Conservation (phyloP, 2,888 invertebrate species). For the Orthosia incerta region DNA sequence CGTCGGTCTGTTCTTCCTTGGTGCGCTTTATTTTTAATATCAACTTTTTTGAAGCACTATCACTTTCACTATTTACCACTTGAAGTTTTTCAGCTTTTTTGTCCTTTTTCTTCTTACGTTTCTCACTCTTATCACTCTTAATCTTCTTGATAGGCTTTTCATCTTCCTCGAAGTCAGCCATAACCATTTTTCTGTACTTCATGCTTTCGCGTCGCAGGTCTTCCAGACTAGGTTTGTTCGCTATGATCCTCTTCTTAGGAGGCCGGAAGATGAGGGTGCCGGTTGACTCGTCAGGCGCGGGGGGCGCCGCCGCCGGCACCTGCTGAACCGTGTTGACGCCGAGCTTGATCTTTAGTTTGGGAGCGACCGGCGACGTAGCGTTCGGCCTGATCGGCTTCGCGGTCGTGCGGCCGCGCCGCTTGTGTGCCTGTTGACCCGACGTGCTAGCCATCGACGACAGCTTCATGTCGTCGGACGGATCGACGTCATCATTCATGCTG, state of each 20-base stretch:
- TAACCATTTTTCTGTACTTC: slow-evolving; percentile 96
- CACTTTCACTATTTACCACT: slow-evolving; percentile 87
- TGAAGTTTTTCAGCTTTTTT: slow-evolving; percentile 90
- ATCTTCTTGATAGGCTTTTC: slow-evolving; percentile 90
- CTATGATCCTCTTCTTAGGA: slow-evolving; percentile 94
- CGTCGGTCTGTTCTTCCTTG: slow-evolving; percentile 72
- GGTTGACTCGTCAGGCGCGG: slow-evolving; percentile 19
- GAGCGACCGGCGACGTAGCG: slow-evolving; percentile 85
- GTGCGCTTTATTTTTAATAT: slow-evolving; percentile 94
- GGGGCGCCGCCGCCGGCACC: slow-evolving; percentile 62
- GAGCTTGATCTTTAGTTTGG: slow-evolving; percentile 95
- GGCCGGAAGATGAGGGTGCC: slow-evolving; percentile 88
- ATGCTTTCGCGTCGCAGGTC: slow-evolving; percentile 96
- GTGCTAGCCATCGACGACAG: slow-evolving; percentile 74
- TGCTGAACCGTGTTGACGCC: slow-evolving; percentile 91
- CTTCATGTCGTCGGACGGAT: slow-evolving; percentile 82
- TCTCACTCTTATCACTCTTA: slow-evolving; percentile 80
- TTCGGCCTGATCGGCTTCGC: slow-evolving; percentile 75
- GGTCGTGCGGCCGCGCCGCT: slow-evolving; percentile 80
- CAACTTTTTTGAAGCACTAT: slow-evolving; percentile 94
- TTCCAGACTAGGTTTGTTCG: slow-evolving; percentile 93
- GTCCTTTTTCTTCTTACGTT: slow-evolving; percentile 90
- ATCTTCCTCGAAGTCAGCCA: slow-evolving; percentile 95
- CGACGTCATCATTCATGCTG: slow-evolving; percentile 90
- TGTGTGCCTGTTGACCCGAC: slow-evolving; percentile 72